Evolutionary conservation across 2,113 vertebrate genomes (phyloP).

Genomic region (Ginglymostoma cirratum): DNA sequence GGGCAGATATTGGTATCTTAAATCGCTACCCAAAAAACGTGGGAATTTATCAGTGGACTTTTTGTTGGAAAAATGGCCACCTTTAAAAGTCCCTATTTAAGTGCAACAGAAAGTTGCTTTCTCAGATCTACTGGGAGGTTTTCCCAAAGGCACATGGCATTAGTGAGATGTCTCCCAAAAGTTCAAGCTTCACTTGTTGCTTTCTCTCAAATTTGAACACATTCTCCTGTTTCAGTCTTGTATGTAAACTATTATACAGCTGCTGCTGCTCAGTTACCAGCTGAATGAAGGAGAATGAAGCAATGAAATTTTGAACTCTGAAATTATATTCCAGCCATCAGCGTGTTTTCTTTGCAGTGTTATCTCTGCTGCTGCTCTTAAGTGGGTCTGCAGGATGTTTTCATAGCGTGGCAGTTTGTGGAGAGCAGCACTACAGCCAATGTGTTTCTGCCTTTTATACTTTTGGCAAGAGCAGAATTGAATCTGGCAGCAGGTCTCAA

Average conservation of each 20-base stretch:
- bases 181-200: background rate
- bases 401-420: background rate
- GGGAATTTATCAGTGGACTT: background rate
- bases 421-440: background rate
- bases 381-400: background rate
- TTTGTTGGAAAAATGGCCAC: background rate
- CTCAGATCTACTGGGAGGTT: background rate
- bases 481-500: background rate
- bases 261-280: background rate
- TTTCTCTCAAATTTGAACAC: background rate
- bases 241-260: conserved; percentile 14
- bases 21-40: background rate
- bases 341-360: background rate
- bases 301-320: background rate
- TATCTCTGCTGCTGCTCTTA: background rate
- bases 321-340: background rate
- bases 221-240: background rate
- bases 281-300: background rate
- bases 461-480: background rate
- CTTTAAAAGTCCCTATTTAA: background rate
- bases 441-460: background rate
- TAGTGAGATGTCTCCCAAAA: background rate
- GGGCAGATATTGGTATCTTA: background rate
- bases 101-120: background rate
- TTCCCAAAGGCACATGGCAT: too few relatives aligned